Percentiles rank a stretch among this genome's conserved stretches.
phyloP scores from a whole-genome alignment of 2,797 vertebrate genomes.

The Rhinichthys osculus region DNA sequence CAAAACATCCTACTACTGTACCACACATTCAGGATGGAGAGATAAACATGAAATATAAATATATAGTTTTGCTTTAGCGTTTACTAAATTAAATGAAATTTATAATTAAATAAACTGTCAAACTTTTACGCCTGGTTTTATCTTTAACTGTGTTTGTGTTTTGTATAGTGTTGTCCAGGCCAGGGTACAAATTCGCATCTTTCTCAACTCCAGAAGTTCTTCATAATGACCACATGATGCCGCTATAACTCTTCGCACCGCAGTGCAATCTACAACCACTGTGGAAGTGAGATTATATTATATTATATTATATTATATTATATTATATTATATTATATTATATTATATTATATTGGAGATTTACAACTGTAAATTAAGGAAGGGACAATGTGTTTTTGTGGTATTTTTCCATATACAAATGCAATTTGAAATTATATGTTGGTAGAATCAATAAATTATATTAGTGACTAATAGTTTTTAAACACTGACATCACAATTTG shows the following conservation, averaged over 20 bases:
- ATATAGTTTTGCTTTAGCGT: neutral
- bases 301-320: neutral
- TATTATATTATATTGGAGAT: neutral
- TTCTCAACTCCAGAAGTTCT: neutral
- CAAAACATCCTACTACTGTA: neutral
- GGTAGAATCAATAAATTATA: neutral
- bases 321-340: neutral
- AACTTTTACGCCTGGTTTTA: neutral
- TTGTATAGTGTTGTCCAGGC: neutral
- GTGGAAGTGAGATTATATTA: neutral
- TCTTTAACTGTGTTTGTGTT: neutral
- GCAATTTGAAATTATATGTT: neutral
- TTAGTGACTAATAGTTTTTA: slow-evolving; percentile 11
- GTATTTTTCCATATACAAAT: neutral
- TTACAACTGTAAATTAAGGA: neutral
- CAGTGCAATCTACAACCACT: neutral
- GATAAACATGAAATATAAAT: neutral
- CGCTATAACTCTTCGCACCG: neutral
- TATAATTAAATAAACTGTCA: neutral
- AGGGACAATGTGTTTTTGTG: neutral
- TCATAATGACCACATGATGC: neutral
- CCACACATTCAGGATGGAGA: neutral
- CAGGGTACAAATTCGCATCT: neutral
- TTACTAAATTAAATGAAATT: neutral
- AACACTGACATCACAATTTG: neutral